Base-by-base conservation (phyloP, 2,888 invertebrate species). In the Dorcus hopei region DNA sequence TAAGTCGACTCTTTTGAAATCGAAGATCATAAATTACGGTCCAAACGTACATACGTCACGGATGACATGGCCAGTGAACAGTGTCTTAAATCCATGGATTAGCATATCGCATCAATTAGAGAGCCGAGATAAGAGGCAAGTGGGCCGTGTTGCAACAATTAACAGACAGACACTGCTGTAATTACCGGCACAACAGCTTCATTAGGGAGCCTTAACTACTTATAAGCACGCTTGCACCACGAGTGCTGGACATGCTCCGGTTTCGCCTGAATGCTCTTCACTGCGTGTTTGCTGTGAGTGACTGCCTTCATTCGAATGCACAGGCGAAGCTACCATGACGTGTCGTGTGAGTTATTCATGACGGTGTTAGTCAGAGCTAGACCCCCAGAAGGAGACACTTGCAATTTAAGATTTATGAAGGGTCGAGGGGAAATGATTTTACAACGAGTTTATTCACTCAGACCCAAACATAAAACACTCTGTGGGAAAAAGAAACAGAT, bases 71-170 rank as follows among this genome's bases (percentile, higher is more conserved):
- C 53, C 52, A 38, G 43, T 51, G 57, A 54, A 61, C 60, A 45
- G 52, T 54, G 57, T 64, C 60, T 63, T 65, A 64, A 64, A 64
- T 64, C 61, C 58, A 47, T 41, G 48, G 52, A 67, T 67, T 67
- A 64, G 65, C 66, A 67, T 67, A 67, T 65, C 66, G 63, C 62
- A 62, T 65, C 66, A 65, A 67, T 67, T 67, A 67, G 61, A 62
- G 61, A 58, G 50, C 41, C 48, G 54, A 63, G 64, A 65, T 64
- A 65, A 64, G 63, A 57, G 52, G 50, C 54, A 54, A 59, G 62
- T 61, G 66, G 61, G 65, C 52, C 49, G 63, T 57, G 57, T 61
- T 61, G 65, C 62, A 65, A 67, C 65, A 67, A 67, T 65, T 67
- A 67, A 65, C 62, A 63, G 57, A 61, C 63, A 60, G 63, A 59